phyloP scores from a whole-genome alignment of 2,113 vertebrate genomes.

The Himantopus leucocephalus region DNA sequence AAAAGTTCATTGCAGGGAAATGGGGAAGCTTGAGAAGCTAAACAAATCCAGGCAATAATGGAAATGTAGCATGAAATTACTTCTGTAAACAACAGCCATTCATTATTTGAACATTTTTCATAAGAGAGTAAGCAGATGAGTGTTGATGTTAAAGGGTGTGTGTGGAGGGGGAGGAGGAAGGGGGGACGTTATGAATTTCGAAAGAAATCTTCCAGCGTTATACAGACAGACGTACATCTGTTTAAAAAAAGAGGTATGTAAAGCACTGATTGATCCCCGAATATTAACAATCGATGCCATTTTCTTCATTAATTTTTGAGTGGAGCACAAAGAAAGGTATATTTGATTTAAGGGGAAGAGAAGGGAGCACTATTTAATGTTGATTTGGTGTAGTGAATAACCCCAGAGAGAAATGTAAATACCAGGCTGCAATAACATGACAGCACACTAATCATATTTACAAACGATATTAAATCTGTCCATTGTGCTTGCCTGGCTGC shows the following conservation, averaged over 20 bases:
- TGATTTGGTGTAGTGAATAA: constrained; percentile 92
- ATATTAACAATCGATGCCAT: constrained; percentile 89
- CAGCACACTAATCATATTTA: constrained; percentile 99
- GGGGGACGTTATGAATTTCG: constrained; percentile 43
- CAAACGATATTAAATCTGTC: constrained; percentile 99
- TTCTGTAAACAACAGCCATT: constrained; percentile 97
- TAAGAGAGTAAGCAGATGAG: constrained; percentile 79
- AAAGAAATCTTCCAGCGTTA: constrained; percentile 75
- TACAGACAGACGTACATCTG: constrained; percentile 79
- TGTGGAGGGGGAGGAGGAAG: constrained; percentile 57
- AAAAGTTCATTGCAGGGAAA: constrained; percentile 85
- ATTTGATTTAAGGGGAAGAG: constrained; percentile 81
- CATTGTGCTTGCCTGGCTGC: constrained; percentile 91
- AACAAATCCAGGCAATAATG: constrained; percentile 98
- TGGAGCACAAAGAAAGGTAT: constrained; percentile 77
- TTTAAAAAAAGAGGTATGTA: constrained; percentile 69
- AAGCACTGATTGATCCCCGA: constrained; percentile 90
- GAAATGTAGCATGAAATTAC: constrained; percentile 99
- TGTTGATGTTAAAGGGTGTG: constrained; percentile 56
- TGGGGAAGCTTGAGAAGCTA: constrained; percentile 86
- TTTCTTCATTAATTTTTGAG: constrained; percentile 92
- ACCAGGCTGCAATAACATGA: constrained; percentile 95
- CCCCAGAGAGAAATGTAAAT: constrained; percentile 99
- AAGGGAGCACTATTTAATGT: constrained; percentile 88
- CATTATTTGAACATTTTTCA: constrained; percentile 93